Conservation (phyloP, 1,140 invertebrate genomes). For the Meloidogyne exigua region DNA sequence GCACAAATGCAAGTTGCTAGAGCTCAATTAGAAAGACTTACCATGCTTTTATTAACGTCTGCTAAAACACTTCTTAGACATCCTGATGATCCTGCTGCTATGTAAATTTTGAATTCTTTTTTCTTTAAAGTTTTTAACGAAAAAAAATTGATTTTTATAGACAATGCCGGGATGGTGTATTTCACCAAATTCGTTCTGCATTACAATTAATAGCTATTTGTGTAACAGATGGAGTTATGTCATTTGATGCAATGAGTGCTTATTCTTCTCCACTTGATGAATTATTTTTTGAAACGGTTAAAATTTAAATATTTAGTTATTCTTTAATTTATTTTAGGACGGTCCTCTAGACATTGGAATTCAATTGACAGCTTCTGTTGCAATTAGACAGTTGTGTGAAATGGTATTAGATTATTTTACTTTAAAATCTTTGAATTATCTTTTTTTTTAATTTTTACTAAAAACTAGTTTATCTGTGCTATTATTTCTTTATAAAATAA, state of each 20-base stretch:
- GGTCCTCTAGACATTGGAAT: conserved; percentile 64
- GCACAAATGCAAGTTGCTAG: conserved; percentile 79
- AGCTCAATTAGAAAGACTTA: conserved; percentile 80
- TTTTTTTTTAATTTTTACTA: too few species aligned
- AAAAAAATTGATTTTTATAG: background rate
- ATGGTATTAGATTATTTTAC: conserved; percentile 30
- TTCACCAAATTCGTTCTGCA: conserved; percentile 84
- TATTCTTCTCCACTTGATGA: conserved; percentile 22
- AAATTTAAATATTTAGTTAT: conserved; percentile 18
- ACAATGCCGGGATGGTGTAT: conserved; percentile 86
- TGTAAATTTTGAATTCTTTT: background rate
- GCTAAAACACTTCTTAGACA: conserved; percentile 84
- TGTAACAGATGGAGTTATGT: conserved; percentile 83
- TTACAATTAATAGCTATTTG: conserved; percentile 97
- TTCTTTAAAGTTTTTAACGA: too few species aligned
- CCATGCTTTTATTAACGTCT: conserved; percentile 92
- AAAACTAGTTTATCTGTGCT: too few species aligned
- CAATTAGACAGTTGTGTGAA: conserved; percentile 76
- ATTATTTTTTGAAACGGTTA: conserved; percentile 8
- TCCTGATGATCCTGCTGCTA: conserved; percentile 83
- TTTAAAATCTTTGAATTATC: background rate
- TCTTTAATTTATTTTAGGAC: conserved; percentile 45
- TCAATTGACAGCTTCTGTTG: conserved; percentile 74
- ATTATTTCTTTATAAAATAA: too few species aligned
- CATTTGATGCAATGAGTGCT: conserved; percentile 43